Evolutionary conservation across 2,888 invertebrate species (phyloP).

Genomic region (Parascotia fuliginaria): DNA sequence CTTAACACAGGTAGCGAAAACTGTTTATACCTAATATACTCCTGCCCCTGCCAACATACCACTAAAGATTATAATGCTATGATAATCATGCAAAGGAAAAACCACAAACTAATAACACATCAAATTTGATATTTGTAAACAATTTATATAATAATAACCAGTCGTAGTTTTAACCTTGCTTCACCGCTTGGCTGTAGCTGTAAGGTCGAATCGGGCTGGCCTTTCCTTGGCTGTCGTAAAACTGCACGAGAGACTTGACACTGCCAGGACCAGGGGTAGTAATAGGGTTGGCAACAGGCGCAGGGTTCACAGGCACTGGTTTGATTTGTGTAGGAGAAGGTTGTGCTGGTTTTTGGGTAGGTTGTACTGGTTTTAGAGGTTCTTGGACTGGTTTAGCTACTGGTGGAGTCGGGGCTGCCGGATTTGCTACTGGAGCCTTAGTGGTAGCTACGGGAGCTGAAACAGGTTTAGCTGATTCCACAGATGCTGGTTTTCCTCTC

Average conservation of each 20-base stretch:
- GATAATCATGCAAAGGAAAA: no score
- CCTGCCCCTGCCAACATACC: no score
- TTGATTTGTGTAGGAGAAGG: slow-evolving; percentile 53
- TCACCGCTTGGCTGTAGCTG: slow-evolving; percentile 78
- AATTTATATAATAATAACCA: background rate
- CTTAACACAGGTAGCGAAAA: no score
- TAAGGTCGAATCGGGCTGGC: slow-evolving; percentile 75
- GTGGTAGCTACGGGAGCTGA: slow-evolving; percentile 27
- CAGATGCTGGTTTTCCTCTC: slow-evolving; percentile 31
- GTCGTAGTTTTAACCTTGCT: slow-evolving; percentile 61
- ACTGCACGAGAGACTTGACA: slow-evolving; percentile 72
- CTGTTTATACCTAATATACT: no score
- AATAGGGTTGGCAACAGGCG: slow-evolving; percentile 54
- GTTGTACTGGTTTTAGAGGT: slow-evolving; percentile 22
- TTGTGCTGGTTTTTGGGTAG: slow-evolving; percentile 23
- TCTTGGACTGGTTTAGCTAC: slow-evolving; percentile 21
- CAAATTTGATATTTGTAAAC: no score
- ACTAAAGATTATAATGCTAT: no score
- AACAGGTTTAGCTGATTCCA: slow-evolving; percentile 27
- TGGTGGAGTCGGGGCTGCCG: slow-evolving; percentile 30
- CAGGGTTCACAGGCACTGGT: slow-evolving; percentile 65
- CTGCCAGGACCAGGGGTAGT: slow-evolving; percentile 76
- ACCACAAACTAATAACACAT: no score
- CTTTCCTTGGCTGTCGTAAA: slow-evolving; percentile 76
- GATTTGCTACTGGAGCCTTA: slow-evolving; percentile 33